These are phyloP conservation scores for Zaprionus africanus DNA, from an alignment of 1,140 invertebrate species.

Conservation along the genomic window DNA sequence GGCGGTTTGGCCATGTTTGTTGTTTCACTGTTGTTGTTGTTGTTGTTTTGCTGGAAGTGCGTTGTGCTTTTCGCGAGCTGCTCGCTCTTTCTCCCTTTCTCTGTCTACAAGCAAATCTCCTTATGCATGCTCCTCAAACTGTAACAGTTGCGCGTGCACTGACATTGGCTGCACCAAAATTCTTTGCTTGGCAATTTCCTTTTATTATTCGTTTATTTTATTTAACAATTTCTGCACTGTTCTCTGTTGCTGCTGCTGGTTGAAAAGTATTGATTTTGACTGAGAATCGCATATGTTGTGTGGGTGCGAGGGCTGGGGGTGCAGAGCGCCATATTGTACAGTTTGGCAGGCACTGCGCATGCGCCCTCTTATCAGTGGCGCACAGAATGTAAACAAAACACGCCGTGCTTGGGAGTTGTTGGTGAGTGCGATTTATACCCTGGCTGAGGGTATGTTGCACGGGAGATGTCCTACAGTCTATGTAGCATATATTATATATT, in stretches of 20 bases:
- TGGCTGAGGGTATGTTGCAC: no score
- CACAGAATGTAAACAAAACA: slow-evolving; percentile 54
- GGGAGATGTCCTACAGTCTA: no score
- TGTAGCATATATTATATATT: no score
- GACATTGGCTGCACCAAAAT: not conserved
- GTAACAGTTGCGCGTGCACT: slow-evolving; percentile 18
- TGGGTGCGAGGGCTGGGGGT: slow-evolving; percentile 32
- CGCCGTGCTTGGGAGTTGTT: not conserved
- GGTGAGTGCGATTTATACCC: not conserved
- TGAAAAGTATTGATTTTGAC: slow-evolving; percentile 74
- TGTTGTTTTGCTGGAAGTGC: not conserved
- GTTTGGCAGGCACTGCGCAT: slow-evolving; percentile 62
- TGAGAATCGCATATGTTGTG: slow-evolving; percentile 69
- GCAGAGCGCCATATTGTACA: slow-evolving; percentile 44
- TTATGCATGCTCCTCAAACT: slow-evolving; percentile 25
- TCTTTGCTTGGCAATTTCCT: not conserved
- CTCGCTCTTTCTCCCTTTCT: slow-evolving; percentile 11
- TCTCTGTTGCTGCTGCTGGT: slow-evolving; percentile 26
- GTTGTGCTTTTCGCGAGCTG: not conserved
- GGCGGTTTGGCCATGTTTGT: slow-evolving; percentile 77
- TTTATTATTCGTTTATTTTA: slow-evolving; percentile 3
- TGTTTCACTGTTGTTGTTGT: slow-evolving; percentile 6
- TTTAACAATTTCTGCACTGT: slow-evolving; percentile 45
- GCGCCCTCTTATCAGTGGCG: slow-evolving; percentile 63
- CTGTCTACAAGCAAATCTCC: not conserved